phyloP scores from a whole-genome alignment of 2,888 invertebrate genomes.

The Cryptus armator region DNA sequence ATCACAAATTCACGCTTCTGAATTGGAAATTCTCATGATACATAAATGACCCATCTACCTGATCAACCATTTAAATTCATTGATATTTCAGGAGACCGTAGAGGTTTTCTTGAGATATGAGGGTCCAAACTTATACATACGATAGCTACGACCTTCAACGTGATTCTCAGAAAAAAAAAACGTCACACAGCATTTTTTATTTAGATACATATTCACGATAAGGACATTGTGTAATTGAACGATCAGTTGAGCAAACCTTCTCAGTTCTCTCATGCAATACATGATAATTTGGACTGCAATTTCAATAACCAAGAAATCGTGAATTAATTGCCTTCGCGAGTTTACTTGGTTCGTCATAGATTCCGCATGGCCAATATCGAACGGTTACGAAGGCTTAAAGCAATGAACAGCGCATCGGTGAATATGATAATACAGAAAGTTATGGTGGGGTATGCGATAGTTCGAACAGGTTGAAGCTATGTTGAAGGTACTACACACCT shows the following conservation, averaged over 20 bases:
- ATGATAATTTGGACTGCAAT: neutral
- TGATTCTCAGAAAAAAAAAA: neutral
- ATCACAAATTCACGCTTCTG: neutral
- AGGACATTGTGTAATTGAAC: neutral
- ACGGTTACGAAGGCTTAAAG: conserved; percentile 16
- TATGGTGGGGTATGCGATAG: conserved; percentile 74
- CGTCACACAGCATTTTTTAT: neutral
- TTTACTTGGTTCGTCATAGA: conserved; percentile 18
- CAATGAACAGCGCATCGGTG: conserved; percentile 55
- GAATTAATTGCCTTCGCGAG: neutral
- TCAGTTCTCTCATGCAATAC: neutral
- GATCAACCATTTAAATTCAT: no score
- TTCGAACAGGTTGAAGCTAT: conserved; percentile 40
- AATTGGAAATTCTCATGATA: neutral
- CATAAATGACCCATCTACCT: neutral
- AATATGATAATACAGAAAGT: conserved; percentile 80
- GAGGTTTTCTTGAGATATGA: no score
- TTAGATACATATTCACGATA: neutral
- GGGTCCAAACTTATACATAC: no score
- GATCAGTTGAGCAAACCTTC: neutral
- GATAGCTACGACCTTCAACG: no score
- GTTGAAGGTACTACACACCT: conserved; percentile 11
- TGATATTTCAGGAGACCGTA: no score
- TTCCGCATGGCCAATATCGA: conserved; percentile 16
- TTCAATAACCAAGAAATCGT: neutral